phyloP scores from a whole-genome alignment of 2,797 vertebrate genomes.

The Sciurus carolinensis region DNA sequence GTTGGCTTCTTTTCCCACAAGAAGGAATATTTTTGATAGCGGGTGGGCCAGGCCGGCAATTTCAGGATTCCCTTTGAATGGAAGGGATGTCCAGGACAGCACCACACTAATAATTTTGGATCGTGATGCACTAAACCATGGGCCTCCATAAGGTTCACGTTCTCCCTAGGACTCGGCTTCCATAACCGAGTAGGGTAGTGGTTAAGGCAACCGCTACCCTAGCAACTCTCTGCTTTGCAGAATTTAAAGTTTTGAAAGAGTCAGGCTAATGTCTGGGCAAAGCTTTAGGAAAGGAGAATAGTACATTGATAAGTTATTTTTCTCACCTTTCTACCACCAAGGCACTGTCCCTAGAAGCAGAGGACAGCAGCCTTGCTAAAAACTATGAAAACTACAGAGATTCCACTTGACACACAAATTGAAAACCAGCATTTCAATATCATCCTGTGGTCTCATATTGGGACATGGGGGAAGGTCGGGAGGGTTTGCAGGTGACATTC shows the following conservation, averaged over 20 bases:
- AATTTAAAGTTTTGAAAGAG: background rate
- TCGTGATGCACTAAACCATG: background rate
- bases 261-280: too few relatives aligned
- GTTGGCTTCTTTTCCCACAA: background rate
- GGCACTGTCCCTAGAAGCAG: background rate
- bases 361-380: background rate
- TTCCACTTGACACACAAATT: background rate
- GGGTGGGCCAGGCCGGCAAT: too few relatives aligned
- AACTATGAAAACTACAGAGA: background rate
- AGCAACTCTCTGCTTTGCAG: background rate
- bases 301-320: background rate
- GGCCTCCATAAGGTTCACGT: accelerated
- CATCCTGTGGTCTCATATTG: background rate
- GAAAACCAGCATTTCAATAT: background rate
- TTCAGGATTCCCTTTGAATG: background rate
- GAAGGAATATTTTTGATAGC: background rate
- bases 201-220: background rate
- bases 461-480: background rate
- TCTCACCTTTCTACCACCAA: background rate
- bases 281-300: background rate
- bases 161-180: background rate
- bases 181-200: too few relatives aligned
- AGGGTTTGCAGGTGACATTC: background rate
- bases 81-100: background rate
- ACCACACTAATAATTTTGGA: background rate